Base-by-base conservation (phyloP, 2,113 vertebrate genomes). In the Actenoides lindsayi region DNA sequence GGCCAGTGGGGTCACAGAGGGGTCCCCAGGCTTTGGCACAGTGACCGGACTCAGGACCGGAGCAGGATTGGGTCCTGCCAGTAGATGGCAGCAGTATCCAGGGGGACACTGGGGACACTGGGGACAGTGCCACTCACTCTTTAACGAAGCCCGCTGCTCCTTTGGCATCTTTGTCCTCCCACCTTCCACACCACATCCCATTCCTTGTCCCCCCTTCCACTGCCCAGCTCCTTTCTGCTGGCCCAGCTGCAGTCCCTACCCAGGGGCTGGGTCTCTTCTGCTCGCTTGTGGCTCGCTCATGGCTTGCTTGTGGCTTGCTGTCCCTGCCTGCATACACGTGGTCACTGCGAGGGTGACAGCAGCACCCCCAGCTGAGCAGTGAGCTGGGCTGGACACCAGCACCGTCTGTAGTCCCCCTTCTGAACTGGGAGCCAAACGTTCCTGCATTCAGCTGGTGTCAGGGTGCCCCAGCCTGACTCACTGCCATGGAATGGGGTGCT, bases 21-120 rank as follows among this genome's bases (percentile, higher is more conserved):
- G 33, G 31, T 46, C 37, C 67, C 35, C 53, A 33, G 23, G 51
- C 20, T 41, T 42, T 5, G 54, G 24, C 0, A 0, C 39, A 24
- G 54, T 0, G 23, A 5, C 51, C 1, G 0, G 56, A 33, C 59
- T 59, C 67, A 64, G 87, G 90, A 79, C 48, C 33, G 2, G 44
- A 79, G 70, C 87, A 85, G 89, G 89, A 84, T 76, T 69, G 41
- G 63, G 25, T 93, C 62, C 31, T 33, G 75, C 96, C 96, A 95
- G 85, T 88, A 96, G 96, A 89, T 96, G 94, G 95, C 96, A 97
- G 94, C 94, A 95, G 76, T 14, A 63, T 15, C 89, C 87, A 82
- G 28, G 30, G 94, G 65, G 94, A 95, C 90, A 64, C 19, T 3
- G 68, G 64, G 69, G 81, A 93, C 76, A 78, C 12, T 23, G 78